Base-by-base conservation (phyloP, 1,140 invertebrate species). In the Babylonia areolata region DNA sequence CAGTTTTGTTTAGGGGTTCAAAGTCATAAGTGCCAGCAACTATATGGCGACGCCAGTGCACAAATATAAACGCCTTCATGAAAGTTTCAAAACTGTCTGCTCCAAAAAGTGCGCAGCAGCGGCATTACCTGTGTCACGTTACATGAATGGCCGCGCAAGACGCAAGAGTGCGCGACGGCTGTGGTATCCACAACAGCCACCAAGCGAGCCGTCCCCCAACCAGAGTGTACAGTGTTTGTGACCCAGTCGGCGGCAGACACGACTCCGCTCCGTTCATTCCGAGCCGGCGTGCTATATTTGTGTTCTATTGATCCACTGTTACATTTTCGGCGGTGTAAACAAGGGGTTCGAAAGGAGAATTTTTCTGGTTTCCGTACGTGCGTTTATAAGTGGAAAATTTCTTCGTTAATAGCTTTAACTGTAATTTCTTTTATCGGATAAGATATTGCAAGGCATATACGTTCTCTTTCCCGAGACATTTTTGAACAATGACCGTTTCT, bases 281-380 rank as follows among this genome's bases (percentile, higher is more conserved):
- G 82, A 84, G 82, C 37, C 81, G 82, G 64, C 64, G 82, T 28
- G 82, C 82, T 71, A 84, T 84, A 73, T 84, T 84, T 73, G 82
- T 71, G 64, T 46, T 46, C 64, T 58, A 84, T 84, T 75, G 82
- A 84, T 84, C 82, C 82, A 46, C 69, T 75, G 82, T 40, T 84
- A 73, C 82, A 71, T 71, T 84, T 84, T 73, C 64, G 82, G 37
- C 69, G 64, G 75, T 69, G 82, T 84, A 84, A 84, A 84, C 82
- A 84, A 84, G 82, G 42, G 82, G 82, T 69, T 84, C n/a, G 82
- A 73, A 15, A n/a, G 82, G 82, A 75, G 40, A 84, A 3, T 2
- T 5, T 11, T 5, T 39, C 40, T 84, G 64, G 39, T 84, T 84
- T 84, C 39, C 82, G 39, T 31, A 46, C 0, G 33, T 28, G 5